Evolutionary conservation across 1,140 invertebrate species (phyloP).

Genomic region (Camponotus floridanus): DNA sequence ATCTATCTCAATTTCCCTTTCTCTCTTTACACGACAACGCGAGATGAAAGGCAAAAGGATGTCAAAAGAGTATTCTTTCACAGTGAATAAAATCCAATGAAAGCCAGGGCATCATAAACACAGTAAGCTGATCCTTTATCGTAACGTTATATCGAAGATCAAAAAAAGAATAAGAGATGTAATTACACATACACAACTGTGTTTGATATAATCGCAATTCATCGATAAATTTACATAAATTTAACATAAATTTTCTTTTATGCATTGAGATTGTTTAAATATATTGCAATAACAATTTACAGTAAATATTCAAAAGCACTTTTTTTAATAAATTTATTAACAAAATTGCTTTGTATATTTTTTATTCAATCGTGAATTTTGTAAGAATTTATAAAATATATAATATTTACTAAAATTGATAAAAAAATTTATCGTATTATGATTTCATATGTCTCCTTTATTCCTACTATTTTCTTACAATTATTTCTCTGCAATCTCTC

Average conservation of each 20-base stretch:
- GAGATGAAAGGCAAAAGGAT: slow-evolving; percentile 56
- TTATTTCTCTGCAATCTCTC: neutral
- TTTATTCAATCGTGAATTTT: no score
- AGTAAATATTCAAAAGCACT: neutral
- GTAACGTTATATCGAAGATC: slow-evolving; percentile 31
- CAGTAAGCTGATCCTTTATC: slow-evolving; percentile 49
- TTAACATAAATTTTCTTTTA: slow-evolving; percentile 8
- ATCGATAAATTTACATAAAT: neutral
- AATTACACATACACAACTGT: neutral
- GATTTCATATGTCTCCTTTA: neutral
- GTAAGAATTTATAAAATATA: no score
- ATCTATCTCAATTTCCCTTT: slow-evolving; percentile 63
- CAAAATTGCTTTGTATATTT: neutral
- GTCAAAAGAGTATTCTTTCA: slow-evolving; percentile 53
- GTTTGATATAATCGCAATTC: slow-evolving; percentile 1
- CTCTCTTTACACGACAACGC: slow-evolving; percentile 55
- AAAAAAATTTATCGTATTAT: no score
- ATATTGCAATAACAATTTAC: no score
- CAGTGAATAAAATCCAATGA: slow-evolving; percentile 57
- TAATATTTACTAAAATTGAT: no score
- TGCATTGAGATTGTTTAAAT: neutral
- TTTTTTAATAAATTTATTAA: neutral
- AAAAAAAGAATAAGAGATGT: slow-evolving; percentile 20
- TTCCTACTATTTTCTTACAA: neutral
- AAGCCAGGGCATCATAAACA: slow-evolving; percentile 46